Conservation (phyloP, 2,797 vertebrate species). For the Telmatherina bonti region DNA sequence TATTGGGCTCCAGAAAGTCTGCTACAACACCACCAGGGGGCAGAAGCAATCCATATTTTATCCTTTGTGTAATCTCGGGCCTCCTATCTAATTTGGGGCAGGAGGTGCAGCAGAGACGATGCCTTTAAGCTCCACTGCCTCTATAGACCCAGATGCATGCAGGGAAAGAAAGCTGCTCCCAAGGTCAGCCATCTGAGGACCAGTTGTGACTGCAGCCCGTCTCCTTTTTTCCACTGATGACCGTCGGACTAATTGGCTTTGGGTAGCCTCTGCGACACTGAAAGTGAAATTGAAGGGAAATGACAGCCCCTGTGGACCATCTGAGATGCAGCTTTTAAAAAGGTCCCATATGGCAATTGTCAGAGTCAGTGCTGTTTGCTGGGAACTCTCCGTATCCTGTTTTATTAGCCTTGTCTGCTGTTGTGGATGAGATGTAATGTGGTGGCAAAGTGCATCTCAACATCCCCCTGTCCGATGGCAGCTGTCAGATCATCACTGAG, state of each 20-base stretch:
- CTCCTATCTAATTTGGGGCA: slow-evolving; percentile 53
- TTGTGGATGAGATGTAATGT: slow-evolving; percentile 63
- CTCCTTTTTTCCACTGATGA: slow-evolving; percentile 50
- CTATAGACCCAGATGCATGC: slow-evolving; percentile 53
- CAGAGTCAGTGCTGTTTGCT: slow-evolving; percentile 54
- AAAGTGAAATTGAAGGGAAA: slow-evolving; percentile 59
- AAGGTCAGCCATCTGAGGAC: slow-evolving; percentile 71
- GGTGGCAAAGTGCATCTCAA: slow-evolving; percentile 58
- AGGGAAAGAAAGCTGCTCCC: slow-evolving; percentile 52
- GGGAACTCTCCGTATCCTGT: slow-evolving; percentile 57
- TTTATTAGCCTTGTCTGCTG: slow-evolving; percentile 65
- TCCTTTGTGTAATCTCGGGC: slow-evolving; percentile 13
- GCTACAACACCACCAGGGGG: slow-evolving; percentile 66
- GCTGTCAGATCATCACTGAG: slow-evolving; percentile 54
- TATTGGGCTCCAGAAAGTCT: background rate
- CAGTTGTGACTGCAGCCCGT: slow-evolving; percentile 47
- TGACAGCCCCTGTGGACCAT: slow-evolving; percentile 60
- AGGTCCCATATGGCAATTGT: slow-evolving; percentile 72
- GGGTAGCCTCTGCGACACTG: slow-evolving; percentile 50
- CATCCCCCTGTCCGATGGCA: slow-evolving; percentile 35
- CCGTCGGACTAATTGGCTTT: slow-evolving; percentile 67
- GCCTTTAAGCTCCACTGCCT: slow-evolving; percentile 60
- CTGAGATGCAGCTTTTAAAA: slow-evolving; percentile 57
- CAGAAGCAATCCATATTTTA: slow-evolving; percentile 65
- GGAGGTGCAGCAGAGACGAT: slow-evolving; percentile 46